Percentiles rank a stretch among this genome's conserved stretches.
phyloP scores from a whole-genome alignment of 2,113 vertebrate genomes.

The Apistogramma diplotaenia region DNA sequence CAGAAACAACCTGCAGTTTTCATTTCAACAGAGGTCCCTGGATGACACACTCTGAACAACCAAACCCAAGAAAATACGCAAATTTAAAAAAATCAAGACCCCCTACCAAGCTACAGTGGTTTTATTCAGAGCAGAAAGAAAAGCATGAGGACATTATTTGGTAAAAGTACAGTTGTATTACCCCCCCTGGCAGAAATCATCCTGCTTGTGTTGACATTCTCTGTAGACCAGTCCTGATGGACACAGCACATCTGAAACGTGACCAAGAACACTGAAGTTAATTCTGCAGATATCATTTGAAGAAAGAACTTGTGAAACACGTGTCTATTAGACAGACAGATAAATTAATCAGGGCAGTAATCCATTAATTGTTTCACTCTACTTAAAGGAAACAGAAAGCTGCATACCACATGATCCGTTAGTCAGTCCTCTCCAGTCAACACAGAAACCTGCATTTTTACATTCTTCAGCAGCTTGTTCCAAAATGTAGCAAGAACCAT shows the following conservation, averaged over 20 bases:
- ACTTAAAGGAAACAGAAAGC: background rate
- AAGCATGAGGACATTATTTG: background rate
- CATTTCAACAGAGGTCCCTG: background rate
- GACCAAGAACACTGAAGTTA: background rate
- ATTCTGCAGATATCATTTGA: background rate
- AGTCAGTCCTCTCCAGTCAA: conserved; percentile 67
- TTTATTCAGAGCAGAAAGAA: background rate
- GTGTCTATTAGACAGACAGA: background rate
- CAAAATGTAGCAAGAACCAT: conserved; percentile 50
- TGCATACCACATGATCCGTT: conserved; percentile 64
- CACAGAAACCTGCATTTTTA: conserved; percentile 41
- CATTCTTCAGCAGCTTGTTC: conserved; percentile 64
- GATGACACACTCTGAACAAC: background rate
- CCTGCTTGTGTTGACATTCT: conserved; percentile 40
- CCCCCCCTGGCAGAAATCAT: conserved; percentile 67
- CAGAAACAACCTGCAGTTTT: conserved; percentile 67
- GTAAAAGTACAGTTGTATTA: conserved; percentile 26
- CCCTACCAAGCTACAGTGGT: background rate
- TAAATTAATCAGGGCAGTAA: background rate
- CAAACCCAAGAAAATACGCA: background rate
- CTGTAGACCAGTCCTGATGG: conserved; percentile 45
- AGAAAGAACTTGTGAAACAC: background rate
- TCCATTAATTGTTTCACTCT: background rate
- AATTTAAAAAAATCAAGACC: background rate
- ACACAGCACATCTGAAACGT: conserved; percentile 55